Conservation (phyloP, 1,140 invertebrate species). For the Papilio polyxenes region DNA sequence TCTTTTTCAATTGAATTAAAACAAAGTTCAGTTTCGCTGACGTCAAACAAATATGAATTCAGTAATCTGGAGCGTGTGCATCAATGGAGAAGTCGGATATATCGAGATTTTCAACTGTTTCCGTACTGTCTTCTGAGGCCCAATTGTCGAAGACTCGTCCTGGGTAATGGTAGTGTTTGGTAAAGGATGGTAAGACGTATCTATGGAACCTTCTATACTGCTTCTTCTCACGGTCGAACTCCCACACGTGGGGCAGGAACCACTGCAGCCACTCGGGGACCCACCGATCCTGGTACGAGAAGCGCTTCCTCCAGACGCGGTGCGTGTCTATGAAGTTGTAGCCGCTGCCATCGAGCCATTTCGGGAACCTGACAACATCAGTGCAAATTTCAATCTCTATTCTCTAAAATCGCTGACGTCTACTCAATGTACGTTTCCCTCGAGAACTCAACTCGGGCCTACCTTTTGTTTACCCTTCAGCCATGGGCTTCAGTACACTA, state of each 20-base stretch:
- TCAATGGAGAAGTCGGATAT: conserved; percentile 25
- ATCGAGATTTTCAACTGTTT: conserved; percentile 52
- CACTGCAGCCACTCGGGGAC: conserved; percentile 60
- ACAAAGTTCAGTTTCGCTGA: neutral
- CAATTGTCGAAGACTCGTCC: conserved; percentile 55
- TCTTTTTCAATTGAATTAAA: too few relatives aligned
- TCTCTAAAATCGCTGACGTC: too few relatives aligned
- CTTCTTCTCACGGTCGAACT: conserved; percentile 60
- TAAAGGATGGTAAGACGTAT: conserved; percentile 59
- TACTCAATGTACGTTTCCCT: too few relatives aligned
- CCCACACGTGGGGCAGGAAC: conserved; percentile 57
- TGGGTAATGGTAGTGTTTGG: conserved; percentile 61
- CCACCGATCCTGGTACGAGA: conserved; percentile 66
- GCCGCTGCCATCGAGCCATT: conserved; percentile 59
- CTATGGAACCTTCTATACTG: conserved; percentile 62
- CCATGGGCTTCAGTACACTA: too few relatives aligned
- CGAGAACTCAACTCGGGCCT: too few relatives aligned
- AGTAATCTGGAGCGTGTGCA: neutral
- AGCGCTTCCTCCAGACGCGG: conserved; percentile 62
- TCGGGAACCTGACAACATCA: conserved; percentile 50
- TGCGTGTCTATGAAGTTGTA: conserved; percentile 59
- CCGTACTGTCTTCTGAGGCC: conserved; percentile 51
- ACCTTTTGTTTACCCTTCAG: too few relatives aligned
- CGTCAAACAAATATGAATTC: neutral
- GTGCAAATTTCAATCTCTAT: neutral